phyloP scores from a whole-genome alignment of 2,113 vertebrate species.

The Proterorhinus semilunaris region DNA sequence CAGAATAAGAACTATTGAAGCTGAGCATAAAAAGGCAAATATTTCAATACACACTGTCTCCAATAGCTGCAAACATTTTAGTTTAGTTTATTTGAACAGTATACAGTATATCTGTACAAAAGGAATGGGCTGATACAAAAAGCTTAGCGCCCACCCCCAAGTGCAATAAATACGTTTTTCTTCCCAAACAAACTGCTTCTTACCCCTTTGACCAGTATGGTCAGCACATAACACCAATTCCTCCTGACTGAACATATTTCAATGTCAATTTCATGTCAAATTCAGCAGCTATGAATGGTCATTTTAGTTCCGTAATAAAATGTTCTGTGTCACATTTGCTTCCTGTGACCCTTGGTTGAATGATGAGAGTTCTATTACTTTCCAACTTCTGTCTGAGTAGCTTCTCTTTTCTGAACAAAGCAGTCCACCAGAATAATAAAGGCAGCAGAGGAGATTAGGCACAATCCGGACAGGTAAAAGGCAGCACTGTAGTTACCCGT shows the following conservation, averaged over 20 bases:
- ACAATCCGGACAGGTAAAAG: constrained; percentile 67
- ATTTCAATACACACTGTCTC: not conserved
- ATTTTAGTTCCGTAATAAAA: not conserved
- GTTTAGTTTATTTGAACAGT: too few species aligned
- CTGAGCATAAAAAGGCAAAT: not conserved
- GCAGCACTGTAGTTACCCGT: constrained; percentile 40
- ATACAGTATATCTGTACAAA: too few species aligned
- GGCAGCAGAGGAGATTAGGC: constrained; percentile 43
- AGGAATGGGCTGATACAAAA: too few species aligned
- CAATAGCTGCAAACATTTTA: not conserved
- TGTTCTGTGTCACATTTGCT: not conserved
- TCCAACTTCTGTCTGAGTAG: not conserved
- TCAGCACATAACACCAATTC: not conserved
- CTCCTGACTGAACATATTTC: not conserved
- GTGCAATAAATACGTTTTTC: too few species aligned
- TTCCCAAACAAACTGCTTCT: not conserved
- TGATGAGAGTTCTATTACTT: too few species aligned
- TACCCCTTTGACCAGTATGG: not conserved
- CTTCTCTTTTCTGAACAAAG: constrained; percentile 52
- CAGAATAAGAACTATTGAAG: not conserved
- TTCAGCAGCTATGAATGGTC: too few species aligned
- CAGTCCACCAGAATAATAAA: constrained; percentile 62
- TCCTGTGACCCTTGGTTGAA: not conserved
- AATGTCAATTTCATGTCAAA: not conserved
- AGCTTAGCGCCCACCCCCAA: too few species aligned